These are phyloP conservation scores for Dryococelus australis DNA, from an alignment of 2,888 invertebrate species.

Conservation along the genomic window DNA sequence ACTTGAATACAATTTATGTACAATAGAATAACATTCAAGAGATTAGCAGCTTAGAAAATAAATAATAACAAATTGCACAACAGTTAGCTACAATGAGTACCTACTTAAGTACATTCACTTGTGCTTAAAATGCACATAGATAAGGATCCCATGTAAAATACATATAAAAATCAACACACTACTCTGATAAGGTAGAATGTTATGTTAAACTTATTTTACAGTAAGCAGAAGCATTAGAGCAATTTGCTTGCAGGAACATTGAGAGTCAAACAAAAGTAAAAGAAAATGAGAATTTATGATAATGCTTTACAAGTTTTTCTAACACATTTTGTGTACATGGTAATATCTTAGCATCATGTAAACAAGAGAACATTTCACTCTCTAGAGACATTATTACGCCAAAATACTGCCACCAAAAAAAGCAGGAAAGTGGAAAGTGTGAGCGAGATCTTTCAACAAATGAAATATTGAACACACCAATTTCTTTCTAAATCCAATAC, in stretches of 20 bases:
- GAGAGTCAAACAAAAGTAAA: neutral
- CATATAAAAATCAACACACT: slow-evolving; percentile 6
- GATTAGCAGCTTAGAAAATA: slow-evolving; percentile 4
- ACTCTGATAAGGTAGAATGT: neutral
- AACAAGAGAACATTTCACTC: neutral
- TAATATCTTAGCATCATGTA: neutral
- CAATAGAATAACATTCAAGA: neutral
- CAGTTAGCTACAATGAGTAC: neutral
- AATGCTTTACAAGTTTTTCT: neutral
- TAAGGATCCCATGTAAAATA: neutral
- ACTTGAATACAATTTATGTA: neutral
- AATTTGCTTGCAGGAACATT: slow-evolving; percentile 8
- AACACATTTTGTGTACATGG: neutral
- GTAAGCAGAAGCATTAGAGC: neutral
- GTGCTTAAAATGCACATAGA: neutral
- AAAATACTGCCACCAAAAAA: neutral
- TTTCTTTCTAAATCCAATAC: neutral
- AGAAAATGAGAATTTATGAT: neutral
- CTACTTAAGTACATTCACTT: neutral
- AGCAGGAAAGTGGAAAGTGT: neutral
- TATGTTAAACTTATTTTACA: neutral
- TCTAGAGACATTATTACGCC: neutral
- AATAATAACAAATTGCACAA: slow-evolving; percentile 1
- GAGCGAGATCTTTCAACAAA: neutral
- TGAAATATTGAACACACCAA: neutral